phyloP scores from a whole-genome alignment of 2,888 invertebrate genomes.

The Palloptera scutellata region DNA sequence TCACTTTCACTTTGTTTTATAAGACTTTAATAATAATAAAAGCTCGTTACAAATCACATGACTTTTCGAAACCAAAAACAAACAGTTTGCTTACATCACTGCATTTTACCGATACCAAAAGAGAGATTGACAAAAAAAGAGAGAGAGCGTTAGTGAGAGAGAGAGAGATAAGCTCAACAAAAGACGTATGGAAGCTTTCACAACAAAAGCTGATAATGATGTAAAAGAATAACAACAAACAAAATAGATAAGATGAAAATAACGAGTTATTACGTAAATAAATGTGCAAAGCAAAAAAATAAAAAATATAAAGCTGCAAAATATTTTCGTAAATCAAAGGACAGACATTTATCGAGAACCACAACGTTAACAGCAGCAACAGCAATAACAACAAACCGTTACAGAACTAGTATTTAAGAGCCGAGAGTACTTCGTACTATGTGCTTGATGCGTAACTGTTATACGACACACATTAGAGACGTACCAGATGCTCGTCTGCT shows the following conservation, averaged over 20 bases:
- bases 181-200: no score
- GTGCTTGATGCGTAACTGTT: no score
- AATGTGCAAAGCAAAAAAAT: not conserved
- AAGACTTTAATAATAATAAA: not conserved
- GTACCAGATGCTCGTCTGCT: no score
- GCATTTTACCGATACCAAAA: not conserved
- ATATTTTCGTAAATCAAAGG: not conserved
- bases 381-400: not conserved
- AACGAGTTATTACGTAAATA: slow-evolving; percentile 2
- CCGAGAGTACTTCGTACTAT: no score
- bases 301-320: not conserved
- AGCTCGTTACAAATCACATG: no score
- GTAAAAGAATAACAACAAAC: no score
- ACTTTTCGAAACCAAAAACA: no score
- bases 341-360: not conserved
- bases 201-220: no score
- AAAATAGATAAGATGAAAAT: not conserved
- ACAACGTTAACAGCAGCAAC: not conserved
- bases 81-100: no score
- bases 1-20: slow-evolving; percentile 3
- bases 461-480: no score
- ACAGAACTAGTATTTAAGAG: no score
- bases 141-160: not conserved
- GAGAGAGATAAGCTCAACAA: no score
- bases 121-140: not conserved